phyloP scores from a whole-genome alignment of 1,140 invertebrate genomes.

The Tribolium madens region DNA sequence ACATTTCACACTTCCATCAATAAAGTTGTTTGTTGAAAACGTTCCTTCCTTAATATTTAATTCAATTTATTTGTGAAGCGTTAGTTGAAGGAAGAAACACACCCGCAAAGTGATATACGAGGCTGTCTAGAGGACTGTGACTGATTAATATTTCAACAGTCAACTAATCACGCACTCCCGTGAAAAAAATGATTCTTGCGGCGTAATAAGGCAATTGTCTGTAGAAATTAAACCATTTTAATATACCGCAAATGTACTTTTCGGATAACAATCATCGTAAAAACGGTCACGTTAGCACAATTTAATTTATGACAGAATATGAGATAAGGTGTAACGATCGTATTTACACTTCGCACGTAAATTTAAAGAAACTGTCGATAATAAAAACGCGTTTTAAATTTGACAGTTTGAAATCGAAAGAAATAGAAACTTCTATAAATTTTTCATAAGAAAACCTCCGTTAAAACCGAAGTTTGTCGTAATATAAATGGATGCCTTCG shows the following conservation, averaged over 20 bases:
- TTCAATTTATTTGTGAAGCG: slow-evolving; percentile 3
- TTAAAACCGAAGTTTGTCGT: slow-evolving; percentile 37
- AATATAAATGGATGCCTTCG: slow-evolving; percentile 49
- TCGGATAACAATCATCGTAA: background rate
- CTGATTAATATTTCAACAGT: slow-evolving; percentile 22
- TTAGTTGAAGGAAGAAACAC: background rate
- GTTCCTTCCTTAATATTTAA: background rate
- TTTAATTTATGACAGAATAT: background rate
- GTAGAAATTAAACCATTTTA: background rate
- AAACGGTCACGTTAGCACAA: background rate
- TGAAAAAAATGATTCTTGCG: background rate
- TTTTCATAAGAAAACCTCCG: slow-evolving; percentile 38
- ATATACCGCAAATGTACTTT: background rate
- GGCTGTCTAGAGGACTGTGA: slow-evolving; percentile 10
- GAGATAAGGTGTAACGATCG: background rate
- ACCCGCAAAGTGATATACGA: slow-evolving; percentile 9
- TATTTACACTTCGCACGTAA: background rate
- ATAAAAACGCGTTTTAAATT: slow-evolving; percentile 37
- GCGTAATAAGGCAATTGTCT: background rate
- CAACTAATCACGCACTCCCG: background rate
- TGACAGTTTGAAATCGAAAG: slow-evolving; percentile 31
- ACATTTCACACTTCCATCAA: background rate
- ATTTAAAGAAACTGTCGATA: slow-evolving; percentile 6
- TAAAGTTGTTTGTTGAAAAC: background rate
- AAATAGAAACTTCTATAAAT: slow-evolving; percentile 41